Evolutionary conservation across 2,797 vertebrate species (phyloP), one percentile per base, ranked within the genome.

Genomic region (Alectoris magna): DNA sequence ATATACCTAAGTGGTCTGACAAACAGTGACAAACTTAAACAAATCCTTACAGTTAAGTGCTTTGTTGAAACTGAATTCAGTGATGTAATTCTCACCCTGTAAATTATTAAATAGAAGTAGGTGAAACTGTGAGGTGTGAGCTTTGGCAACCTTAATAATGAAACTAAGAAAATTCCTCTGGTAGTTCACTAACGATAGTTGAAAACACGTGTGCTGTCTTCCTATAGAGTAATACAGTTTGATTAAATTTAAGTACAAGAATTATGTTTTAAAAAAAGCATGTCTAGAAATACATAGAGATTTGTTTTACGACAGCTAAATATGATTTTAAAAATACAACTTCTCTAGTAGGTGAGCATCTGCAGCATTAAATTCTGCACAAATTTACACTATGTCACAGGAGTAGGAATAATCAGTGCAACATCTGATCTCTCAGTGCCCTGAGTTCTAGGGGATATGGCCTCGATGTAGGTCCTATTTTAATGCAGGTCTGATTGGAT

Each of bases 21-120:
- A 93, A 96, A 88, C 8, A 94, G 73, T 0, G 1, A 69, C 48
- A 83, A 91, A 94, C 39, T 95, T 90, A 84, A 96, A 96, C 70
- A 96, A 96, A 86, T 90, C 59, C 73, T 84, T 78, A 14, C 83
- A 87, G 79, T 90, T 66, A 88, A 96, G 89, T 85, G 55, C 63
- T 93, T 95, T 90, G 94, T 90, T 88, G 84, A 94, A 96, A 94
- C 15, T 86, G 82, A 83, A 92, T 81, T 92, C 70, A 56, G 43
- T 70, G 91, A 86, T 34, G 77, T 88, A 91, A 93, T 81, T 93
- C 87, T 39, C 70, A 75, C 13, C 10, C 63, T 91, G 91, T 96
- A 96, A 96, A 96, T 96, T 92, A 95, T 96, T 96, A 96, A 93
- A 92, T 78, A 84, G 84, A 67, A 16, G 59, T 55, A 85, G 89